phyloP scores from a whole-genome alignment of 2,888 invertebrate species.

The Lycocerus yunnanus region DNA sequence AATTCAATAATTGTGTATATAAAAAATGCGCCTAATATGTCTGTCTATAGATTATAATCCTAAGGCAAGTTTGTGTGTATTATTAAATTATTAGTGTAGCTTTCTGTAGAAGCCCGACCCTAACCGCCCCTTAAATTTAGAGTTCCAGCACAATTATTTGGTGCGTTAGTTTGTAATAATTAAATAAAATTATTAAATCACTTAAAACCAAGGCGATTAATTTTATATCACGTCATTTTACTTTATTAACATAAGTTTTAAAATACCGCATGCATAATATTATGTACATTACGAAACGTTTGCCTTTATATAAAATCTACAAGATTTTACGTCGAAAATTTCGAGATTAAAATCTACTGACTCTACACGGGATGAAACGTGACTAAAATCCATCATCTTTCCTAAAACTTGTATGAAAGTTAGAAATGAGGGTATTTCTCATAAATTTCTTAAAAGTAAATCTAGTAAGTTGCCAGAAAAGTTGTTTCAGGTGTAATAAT shows the following conservation, averaged over 20 bases:
- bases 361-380: slow-evolving; percentile 6
- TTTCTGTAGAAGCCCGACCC: neutral
- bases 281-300: neutral
- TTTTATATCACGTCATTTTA: neutral
- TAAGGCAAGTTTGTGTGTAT: neutral
- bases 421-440: neutral
- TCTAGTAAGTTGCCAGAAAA: neutral
- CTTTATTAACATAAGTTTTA: neutral
- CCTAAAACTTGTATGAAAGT: slow-evolving; percentile 5
- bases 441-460: slow-evolving; percentile 1
- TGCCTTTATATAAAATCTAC: neutral
- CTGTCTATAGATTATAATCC: neutral
- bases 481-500: neutral
- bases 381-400: slow-evolving; percentile 9
- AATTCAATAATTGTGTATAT: neutral
- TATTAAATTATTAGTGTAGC: neutral
- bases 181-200: neutral
- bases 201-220: neutral
- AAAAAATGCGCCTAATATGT: neutral
- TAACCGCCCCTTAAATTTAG: neutral
- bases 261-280: neutral
- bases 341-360: slow-evolving; percentile 7
- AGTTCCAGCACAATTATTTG: neutral
- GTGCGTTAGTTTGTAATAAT: neutral
- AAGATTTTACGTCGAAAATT: neutral